A percentile compares a stretch with the other conserved stretches of the same genome.
Conservation (phyloP, 2,888 invertebrate species). For the Neria commutata region DNA sequence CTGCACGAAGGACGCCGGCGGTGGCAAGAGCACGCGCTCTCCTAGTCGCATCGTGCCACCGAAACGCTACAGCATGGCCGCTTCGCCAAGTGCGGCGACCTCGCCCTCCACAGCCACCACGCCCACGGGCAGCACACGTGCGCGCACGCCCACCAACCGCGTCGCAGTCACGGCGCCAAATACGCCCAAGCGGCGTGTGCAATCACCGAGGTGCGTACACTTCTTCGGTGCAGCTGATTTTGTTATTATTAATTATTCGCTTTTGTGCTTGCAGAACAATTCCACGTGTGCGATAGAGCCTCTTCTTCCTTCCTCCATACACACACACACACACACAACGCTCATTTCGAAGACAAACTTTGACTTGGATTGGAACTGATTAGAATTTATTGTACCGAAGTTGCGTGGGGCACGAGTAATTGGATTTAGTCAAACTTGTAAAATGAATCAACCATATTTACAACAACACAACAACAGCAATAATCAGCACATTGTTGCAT, state of each 20-base stretch:
- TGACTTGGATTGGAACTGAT: slow-evolving; percentile 17
- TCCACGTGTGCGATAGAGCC: slow-evolving; percentile 52
- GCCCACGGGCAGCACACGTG: slow-evolving; percentile 39
- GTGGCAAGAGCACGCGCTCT: slow-evolving; percentile 50
- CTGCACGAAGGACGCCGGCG: slow-evolving; percentile 46
- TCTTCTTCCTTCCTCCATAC: background rate
- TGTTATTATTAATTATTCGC: background rate
- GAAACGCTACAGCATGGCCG: slow-evolving; percentile 57
- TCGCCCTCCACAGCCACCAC: slow-evolving; percentile 22
- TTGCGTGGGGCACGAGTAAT: slow-evolving; percentile 24
- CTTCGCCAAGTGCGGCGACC: slow-evolving; percentile 20
- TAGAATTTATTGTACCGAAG: slow-evolving; percentile 4
- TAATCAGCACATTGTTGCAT: background rate
- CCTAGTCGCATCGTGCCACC: slow-evolving; percentile 61
- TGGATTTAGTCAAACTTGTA: slow-evolving; percentile 29
- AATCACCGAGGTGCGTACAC: slow-evolving; percentile 55
- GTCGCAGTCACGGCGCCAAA: slow-evolving; percentile 51
- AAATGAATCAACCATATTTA: background rate
- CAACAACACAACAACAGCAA: background rate
- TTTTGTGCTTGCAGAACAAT: slow-evolving; percentile 56
- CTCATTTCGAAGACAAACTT: slow-evolving; percentile 2
- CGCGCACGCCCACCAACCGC: slow-evolving; percentile 55
- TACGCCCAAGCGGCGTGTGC: slow-evolving; percentile 59
- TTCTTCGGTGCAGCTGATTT: background rate
- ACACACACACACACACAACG: background rate